Evolutionary conservation across 2,797 vertebrate species (phyloP), one percentile per base, ranked within the genome.

Genomic region (Enteromius anoplus): DNA sequence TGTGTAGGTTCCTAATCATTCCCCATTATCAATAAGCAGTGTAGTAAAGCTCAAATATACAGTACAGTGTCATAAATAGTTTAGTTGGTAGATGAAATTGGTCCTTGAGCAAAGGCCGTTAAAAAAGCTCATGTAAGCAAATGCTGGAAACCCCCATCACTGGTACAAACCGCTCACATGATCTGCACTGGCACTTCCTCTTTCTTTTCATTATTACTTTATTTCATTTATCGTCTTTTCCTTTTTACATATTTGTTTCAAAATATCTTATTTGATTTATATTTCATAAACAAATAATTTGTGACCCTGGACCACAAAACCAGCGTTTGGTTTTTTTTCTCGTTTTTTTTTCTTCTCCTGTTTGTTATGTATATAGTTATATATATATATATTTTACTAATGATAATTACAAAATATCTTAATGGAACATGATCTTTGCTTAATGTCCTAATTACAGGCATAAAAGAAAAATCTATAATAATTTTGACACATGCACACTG

Each of bases 61-160:
- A 55, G 53, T 80, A 11, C 40, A 23, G 40, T 19, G 60, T 81
- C 79, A 72, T 80, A 71, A 62, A 62, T 42, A 19, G 78, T 62
- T 72, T 40, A 26, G 77, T 26, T 53, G 47, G 40, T 10, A 62
- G 53, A 80, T 60, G 78, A 62, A 71, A 60, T 45, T 0, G 2
- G 23, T 71, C 37, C 40, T 71, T 72, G 79, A 47, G 21, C 68
- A 62, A 80, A 81, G 79, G 66, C 53, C 68, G 19, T 60, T 4
- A 72, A 62, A 69, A 80, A 72, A 72, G 40, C 40, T 62, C 0
- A n/a, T 62, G 79, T 34, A 58, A 81, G 79, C 68, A 72, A 62
- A 72, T 62, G 26, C 19, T 62, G 55, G 55, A 45, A 77, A 77
- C 9, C 15, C 40, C 68, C 8, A 71, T 62, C 15, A 77, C 11